Evolutionary conservation across 1,140 invertebrate genomes (phyloP).

Genomic region (Harlomillsia oculata): DNA sequence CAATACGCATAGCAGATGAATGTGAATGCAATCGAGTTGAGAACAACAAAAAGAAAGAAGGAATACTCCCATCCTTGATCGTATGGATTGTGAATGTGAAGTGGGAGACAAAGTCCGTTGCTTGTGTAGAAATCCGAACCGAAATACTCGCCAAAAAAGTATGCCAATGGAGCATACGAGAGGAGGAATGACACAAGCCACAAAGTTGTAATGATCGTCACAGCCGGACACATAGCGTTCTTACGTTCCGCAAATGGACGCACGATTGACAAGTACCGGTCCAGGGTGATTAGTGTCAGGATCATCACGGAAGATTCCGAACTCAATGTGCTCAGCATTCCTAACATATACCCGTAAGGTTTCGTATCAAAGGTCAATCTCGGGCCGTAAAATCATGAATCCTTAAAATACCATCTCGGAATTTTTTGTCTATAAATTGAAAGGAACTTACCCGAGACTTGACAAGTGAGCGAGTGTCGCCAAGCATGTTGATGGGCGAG

Average conservation of each 20-base stretch:
- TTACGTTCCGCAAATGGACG: slow-evolving; percentile 45
- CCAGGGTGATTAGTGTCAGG: slow-evolving; percentile 52
- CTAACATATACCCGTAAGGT: slow-evolving; percentile 36
- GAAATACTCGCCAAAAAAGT: slow-evolving; percentile 42
- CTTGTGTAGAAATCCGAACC: slow-evolving; percentile 50
- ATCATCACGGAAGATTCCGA: slow-evolving; percentile 56
- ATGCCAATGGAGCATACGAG: slow-evolving; percentile 46
- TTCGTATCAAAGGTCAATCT: not conserved
- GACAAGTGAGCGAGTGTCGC: slow-evolving; percentile 40
- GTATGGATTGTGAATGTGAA: slow-evolving; percentile 54
- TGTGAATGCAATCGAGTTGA: slow-evolving; percentile 49
- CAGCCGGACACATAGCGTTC: slow-evolving; percentile 39
- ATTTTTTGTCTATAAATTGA: too few species aligned
- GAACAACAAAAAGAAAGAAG: slow-evolving; percentile 47
- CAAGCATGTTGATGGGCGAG: slow-evolving; percentile 50
- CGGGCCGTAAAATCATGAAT: too few species aligned
- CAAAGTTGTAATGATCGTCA: slow-evolving; percentile 39
- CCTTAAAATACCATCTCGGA: too few species aligned
- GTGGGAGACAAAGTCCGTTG: slow-evolving; percentile 53
- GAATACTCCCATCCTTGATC: slow-evolving; percentile 56
- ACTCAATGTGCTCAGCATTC: slow-evolving; percentile 56
- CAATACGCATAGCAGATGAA: slow-evolving; percentile 51
- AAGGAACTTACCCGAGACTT: slow-evolving; percentile 21
- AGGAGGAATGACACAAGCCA: slow-evolving; percentile 48
- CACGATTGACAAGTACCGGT: slow-evolving; percentile 50